Base-by-base conservation (phyloP, 1,140 invertebrate genomes). In the Scaptomyza montana region DNA sequence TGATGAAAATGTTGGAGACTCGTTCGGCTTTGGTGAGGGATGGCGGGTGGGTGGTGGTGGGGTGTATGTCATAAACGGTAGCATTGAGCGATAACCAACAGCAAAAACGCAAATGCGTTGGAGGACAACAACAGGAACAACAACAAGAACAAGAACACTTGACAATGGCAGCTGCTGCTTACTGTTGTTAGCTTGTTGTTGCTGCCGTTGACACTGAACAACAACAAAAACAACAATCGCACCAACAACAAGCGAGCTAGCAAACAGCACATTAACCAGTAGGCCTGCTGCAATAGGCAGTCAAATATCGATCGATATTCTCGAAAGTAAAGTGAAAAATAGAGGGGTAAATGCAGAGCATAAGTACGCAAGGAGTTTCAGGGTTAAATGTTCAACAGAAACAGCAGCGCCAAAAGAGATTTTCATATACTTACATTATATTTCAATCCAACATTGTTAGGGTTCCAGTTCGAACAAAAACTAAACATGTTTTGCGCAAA, bases 291-390 rank as follows among this genome's bases (percentile, higher is more conserved):
- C 71, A 66, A 47, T 41, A 43, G 70, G 63, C 70, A 74, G 60
- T 60, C 54, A 80, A 72, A 80, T 76, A 80, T 77, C 74, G 78
- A 81, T 77, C 78, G 78, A 65, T 53, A 77, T 69, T 81, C 67
- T 80, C 67, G 51, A 55, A 73, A 73, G 49, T 41, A 12, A 46
- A 51, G 19, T 62, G 47, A 57, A 7, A 39, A 39, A 75, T 36
- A 47, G 25, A 43, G 16, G 25, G 50, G 13, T 41, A 30, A 49
- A 33, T 16, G 16, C 16, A 16, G 16, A 16, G 16, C 13, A 16
- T 16, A 36, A 6, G 10, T 7, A 21, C 3, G 5, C 9, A 33
- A 5, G 30, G 39, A 13, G n/a, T 5, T n/a, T 43, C 0, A n/a
- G 12, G 39, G 3, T 3, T n/a, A 43, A 41, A 41, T 3, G 9